These are phyloP conservation scores for Pachliopta kotzebuea DNA, from an alignment of 2,888 invertebrate genomes.

Conservation along the genomic window DNA sequence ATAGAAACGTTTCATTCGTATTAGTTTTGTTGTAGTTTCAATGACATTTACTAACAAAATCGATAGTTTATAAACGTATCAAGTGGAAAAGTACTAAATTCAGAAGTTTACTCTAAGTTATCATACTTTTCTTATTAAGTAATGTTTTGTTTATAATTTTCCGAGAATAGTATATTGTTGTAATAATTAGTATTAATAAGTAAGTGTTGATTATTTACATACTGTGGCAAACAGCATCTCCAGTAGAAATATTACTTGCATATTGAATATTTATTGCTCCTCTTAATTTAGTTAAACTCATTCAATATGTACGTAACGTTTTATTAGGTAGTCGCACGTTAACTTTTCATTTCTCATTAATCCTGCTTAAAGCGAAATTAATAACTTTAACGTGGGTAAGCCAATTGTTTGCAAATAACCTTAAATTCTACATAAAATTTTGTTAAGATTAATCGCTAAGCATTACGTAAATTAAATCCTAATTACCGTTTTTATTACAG, in stretches of 20 bases:
- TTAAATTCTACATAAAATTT: constrained; percentile 18
- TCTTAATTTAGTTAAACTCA: not conserved
- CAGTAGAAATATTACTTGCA: too few species aligned
- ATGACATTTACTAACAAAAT: not conserved
- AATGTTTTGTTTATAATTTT: too few species aligned
- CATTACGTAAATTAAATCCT: not conserved
- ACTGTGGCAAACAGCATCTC: too few species aligned
- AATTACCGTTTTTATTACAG: not conserved
- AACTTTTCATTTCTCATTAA: constrained; percentile 15
- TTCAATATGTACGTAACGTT: not conserved
- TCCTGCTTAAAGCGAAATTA: constrained; percentile 19
- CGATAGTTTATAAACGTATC: not conserved
- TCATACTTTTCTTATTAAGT: too few species aligned
- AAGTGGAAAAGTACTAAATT: too few species aligned
- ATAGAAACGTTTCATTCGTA: not conserved
- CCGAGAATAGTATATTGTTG: too few species aligned
- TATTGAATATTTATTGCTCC: not conserved
- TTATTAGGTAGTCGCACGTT: not conserved
- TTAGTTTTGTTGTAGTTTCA: not conserved
- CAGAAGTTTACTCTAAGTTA: too few species aligned
- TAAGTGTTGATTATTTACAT: too few species aligned
- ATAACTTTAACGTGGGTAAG: constrained; percentile 17
- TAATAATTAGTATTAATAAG: too few species aligned
- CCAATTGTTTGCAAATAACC: constrained; percentile 12
- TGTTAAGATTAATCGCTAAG: constrained; percentile 11